Base-by-base conservation (phyloP, 2,888 invertebrate species). In the Epicampocera succincta region DNA sequence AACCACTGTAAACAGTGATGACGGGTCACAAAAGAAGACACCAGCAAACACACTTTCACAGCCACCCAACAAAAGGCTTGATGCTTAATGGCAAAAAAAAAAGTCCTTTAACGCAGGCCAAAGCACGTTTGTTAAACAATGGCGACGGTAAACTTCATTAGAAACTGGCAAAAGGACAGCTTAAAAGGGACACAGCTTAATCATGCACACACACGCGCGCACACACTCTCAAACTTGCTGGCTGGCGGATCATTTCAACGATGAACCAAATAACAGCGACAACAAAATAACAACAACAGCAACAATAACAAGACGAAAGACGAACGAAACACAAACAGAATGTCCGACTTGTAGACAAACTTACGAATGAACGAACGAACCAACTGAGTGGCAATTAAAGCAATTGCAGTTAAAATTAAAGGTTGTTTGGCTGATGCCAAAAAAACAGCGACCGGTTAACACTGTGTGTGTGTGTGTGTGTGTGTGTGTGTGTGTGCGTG, bases 91-190 rank as follows among this genome's bases (percentile, higher is more conserved):
- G 48, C 3, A 63, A 63, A 21, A 66, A 68, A 68, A 86, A 86
- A 87, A 86, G 85, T 87, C 85, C 84, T 87, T 86, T 83, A 88
- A 87, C 86, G 87, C 86, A 86, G 86, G 87, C 86, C 87, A 88
- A 89, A 87, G 88, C 89, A 88, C 89, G 89, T 89, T 88, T 88
- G 87, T 88, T 88, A 89, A 89, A 89, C 88, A 89, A 88, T 86
- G 88, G 88, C 87, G 87, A 87, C 86, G 87, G 88, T 88, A 88
- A 88, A 88, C 89, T 88, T 88, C 88, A 88, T 88, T 88, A 88
- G 87, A 80, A 83, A 76, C 74, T 63, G 82, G 72, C 66, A 83
- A 78, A 72, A 71, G 82, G 77, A 80, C 65, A 69, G 71, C 65
- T 63, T 15, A 71, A 75, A 74, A 33, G 65, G 83, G 72, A 83